Evolutionary conservation across 2,113 vertebrate genomes (phyloP).

Genomic region (Upupa epops): DNA sequence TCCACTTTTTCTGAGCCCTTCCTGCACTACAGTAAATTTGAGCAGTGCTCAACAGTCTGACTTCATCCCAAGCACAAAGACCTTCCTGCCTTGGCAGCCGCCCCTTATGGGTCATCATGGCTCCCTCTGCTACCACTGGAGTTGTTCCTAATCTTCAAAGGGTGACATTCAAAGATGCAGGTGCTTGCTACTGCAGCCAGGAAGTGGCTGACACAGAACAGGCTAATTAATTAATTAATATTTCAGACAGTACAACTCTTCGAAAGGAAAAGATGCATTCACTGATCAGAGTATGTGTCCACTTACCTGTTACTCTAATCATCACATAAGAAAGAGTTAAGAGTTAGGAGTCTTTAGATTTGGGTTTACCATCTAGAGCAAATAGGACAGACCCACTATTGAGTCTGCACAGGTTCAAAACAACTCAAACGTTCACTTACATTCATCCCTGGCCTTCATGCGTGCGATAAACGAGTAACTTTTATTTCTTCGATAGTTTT

Average conservation of each 20-base stretch:
- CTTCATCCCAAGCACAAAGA: too few relatives aligned
- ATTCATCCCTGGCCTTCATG: conserved; percentile 97
- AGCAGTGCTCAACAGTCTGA: too few relatives aligned
- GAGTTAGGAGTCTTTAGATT: not conserved
- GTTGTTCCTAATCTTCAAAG: too few relatives aligned
- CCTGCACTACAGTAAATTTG: not conserved
- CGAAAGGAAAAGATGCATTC: not conserved
- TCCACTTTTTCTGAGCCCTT: not conserved
- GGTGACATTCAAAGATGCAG: too few relatives aligned
- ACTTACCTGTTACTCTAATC: not conserved
- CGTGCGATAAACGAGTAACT: conserved; percentile 98
- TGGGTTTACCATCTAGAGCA: not conserved
- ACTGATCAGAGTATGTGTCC: rapidly evolving
- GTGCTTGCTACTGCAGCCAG: too few relatives aligned
- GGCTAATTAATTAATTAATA: rapidly evolving
- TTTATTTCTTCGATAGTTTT: conserved; percentile 96
- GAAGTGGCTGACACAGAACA: not conserved
- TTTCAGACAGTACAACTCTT: not conserved
- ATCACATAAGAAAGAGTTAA: not conserved
- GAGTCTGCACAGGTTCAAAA: not conserved
- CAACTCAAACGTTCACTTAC: conserved; percentile 70
- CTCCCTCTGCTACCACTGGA: too few relatives aligned
- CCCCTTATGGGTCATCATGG: too few relatives aligned
- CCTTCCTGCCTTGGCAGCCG: too few relatives aligned
- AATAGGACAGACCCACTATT: not conserved